Percentiles rank a stretch among this genome's conserved stretches.
These are phyloP conservation scores for Melitaea athalia DNA, from an alignment of 2,888 invertebrate species.

Conservation along the genomic window DNA sequence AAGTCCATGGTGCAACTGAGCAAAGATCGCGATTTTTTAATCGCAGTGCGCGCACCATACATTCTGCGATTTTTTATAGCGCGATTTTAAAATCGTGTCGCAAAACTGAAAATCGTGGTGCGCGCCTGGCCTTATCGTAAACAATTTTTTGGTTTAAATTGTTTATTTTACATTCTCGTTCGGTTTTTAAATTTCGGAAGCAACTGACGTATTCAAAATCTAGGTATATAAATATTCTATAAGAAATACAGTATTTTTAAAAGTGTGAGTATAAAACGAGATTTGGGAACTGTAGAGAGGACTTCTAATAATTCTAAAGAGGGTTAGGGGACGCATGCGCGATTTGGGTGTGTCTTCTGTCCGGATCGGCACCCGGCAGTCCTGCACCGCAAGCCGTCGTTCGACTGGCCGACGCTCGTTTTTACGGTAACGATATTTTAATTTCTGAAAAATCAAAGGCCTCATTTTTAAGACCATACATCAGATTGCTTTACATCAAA, in stretches of 20 bases:
- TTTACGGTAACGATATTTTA: slow-evolving; percentile 38
- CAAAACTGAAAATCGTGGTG: too few relatives aligned
- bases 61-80: too few relatives aligned
- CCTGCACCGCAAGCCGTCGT: slow-evolving; percentile 55
- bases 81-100: too few relatives aligned
- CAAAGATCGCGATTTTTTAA: too few relatives aligned
- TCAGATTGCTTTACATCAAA: not conserved
- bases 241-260: not conserved
- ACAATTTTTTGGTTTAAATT: too few relatives aligned
- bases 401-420: slow-evolving; percentile 40
- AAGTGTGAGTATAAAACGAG: not conserved
- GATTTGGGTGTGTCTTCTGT: slow-evolving; percentile 72
- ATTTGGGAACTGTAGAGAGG: slow-evolving; percentile 19
- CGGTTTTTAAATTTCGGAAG: too few relatives aligned
- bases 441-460: slow-evolving; percentile 18
- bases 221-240: too few relatives aligned
- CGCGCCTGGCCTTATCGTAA: too few relatives aligned
- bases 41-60: too few relatives aligned
- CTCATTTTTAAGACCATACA: not conserved
- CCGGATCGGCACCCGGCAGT: slow-evolving; percentile 62
- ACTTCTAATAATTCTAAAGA: slow-evolving; percentile 24
- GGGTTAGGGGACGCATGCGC: slow-evolving; percentile 64
- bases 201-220: not conserved
- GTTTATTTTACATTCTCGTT: too few relatives aligned
- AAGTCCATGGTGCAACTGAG: too few relatives aligned